Evolutionary conservation across 2,113 vertebrate genomes (phyloP).

Genomic region (Clinocottus analis): DNA sequence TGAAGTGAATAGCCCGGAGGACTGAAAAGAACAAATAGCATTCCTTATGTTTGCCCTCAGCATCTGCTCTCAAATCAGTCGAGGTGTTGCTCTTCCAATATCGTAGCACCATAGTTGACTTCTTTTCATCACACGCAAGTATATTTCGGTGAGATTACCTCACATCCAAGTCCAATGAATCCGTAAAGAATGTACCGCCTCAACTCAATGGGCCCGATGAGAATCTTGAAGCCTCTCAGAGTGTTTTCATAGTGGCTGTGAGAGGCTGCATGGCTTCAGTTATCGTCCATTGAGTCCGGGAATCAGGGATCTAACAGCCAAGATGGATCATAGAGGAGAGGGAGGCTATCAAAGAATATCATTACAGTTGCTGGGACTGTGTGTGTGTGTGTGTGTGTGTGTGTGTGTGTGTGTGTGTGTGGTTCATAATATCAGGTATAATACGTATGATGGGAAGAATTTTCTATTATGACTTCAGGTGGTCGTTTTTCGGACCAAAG

Average conservation of each 20-base stretch:
- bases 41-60: conserved; percentile 16
- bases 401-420: conserved; percentile 13
- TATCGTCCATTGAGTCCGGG: conserved; percentile 54
- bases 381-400: neutral
- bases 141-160: conserved; percentile 4
- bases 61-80: conserved; percentile 18
- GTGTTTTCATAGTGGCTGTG: conserved; percentile 33
- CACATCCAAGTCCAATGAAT: conserved; percentile 24
- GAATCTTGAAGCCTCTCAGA: conserved; percentile 38
- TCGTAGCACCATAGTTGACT: conserved; percentile 8
- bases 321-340: conserved; percentile 26
- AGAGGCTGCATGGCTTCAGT: conserved; percentile 37
- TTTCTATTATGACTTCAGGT: conserved; percentile 35
- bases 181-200: conserved; percentile 30
- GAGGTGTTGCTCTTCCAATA: conserved; percentile 1
- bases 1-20: neutral
- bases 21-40: conserved; percentile 29
- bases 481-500: conserved; percentile 24
- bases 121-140: conserved; percentile 29
- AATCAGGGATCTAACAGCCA: conserved; percentile 36
- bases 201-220: conserved; percentile 43
- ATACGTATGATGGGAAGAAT: conserved; percentile 29
- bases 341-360: conserved; percentile 45
- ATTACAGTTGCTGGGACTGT: conserved; percentile 5
- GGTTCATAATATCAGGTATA: conserved; percentile 20